Evolutionary conservation across 1,140 invertebrate genomes (phyloP).

Genomic region (Drosophila arizonae): DNA sequence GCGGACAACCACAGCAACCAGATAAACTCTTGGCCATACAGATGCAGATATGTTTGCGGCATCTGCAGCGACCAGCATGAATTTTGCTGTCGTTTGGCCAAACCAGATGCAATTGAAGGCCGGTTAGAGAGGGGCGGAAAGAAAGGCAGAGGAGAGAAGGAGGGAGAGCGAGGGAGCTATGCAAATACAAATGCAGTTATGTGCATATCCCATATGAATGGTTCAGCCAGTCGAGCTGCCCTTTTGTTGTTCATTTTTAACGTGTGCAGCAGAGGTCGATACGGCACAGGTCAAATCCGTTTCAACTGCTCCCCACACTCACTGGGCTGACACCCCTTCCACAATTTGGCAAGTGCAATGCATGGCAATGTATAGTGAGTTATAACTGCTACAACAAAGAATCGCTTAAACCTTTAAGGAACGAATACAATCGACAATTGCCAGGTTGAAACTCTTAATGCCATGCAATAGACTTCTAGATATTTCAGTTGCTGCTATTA

Average conservation of each 20-base stretch:
- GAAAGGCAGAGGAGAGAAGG: not conserved
- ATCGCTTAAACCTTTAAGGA: not conserved
- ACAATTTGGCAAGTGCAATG: not conserved
- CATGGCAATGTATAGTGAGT: not conserved
- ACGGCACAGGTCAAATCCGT: constrained; percentile 6
- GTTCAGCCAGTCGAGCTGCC: not conserved
- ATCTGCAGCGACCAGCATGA: constrained; percentile 34
- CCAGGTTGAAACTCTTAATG: not conserved
- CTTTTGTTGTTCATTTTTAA: constrained; percentile 14
- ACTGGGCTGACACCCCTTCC: constrained; percentile 9
- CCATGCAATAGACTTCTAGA: not conserved
- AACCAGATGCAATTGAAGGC: constrained; percentile 6
- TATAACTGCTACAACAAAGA: constrained; percentile 12
- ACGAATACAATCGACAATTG: not conserved
- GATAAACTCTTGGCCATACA: constrained; percentile 10
- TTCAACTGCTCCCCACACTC: constrained; percentile 15
- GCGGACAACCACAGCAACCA: constrained; percentile 20
- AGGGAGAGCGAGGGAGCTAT: not conserved
- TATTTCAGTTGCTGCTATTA: not conserved
- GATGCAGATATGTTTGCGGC: constrained; percentile 21
- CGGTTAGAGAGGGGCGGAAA: not conserved
- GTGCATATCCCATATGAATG: not conserved
- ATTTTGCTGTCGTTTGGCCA: constrained; percentile 16
- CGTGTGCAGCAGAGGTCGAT: constrained; percentile 12
- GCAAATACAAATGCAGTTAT: not conserved